Conservation (phyloP, 2,113 vertebrate genomes). For the Podocnemis expansa region DNA sequence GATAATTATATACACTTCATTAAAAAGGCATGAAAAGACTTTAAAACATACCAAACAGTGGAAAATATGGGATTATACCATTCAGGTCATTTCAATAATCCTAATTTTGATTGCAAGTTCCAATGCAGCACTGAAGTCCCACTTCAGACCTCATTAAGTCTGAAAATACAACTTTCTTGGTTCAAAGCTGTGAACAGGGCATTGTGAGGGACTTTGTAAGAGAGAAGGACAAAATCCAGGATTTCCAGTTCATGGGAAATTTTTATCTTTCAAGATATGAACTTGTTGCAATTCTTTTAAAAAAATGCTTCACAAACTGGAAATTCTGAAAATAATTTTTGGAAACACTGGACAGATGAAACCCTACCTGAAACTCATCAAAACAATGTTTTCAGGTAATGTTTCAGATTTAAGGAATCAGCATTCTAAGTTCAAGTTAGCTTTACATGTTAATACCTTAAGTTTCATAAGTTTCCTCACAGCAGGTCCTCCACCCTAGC, state of each 20-base stretch:
- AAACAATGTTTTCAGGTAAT: too few species aligned
- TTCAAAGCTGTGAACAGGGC: background rate
- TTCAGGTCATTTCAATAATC: background rate
- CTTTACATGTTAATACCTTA: too few species aligned
- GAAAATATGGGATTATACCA: background rate
- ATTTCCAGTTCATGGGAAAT: background rate
- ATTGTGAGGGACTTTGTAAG: background rate
- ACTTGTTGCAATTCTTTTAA: background rate
- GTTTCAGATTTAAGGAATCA: too few species aligned
- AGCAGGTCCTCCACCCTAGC: background rate
- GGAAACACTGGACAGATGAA: too few species aligned
- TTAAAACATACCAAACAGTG: background rate
- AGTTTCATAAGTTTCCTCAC: too few species aligned
- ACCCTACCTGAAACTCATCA: too few species aligned
- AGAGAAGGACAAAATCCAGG: background rate
- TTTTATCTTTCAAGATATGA: background rate
- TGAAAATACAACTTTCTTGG: background rate
- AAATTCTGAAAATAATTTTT: background rate
- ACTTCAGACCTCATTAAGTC: background rate
- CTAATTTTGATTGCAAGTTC: background rate
- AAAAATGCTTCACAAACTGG: background rate
- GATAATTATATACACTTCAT: background rate
- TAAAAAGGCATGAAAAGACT: background rate
- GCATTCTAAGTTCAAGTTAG: too few species aligned
- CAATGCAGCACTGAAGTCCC: background rate